These are phyloP conservation scores for Enteromius viviparus DNA, from an alignment of 2,797 vertebrate genomes.

Conservation along the genomic window DNA sequence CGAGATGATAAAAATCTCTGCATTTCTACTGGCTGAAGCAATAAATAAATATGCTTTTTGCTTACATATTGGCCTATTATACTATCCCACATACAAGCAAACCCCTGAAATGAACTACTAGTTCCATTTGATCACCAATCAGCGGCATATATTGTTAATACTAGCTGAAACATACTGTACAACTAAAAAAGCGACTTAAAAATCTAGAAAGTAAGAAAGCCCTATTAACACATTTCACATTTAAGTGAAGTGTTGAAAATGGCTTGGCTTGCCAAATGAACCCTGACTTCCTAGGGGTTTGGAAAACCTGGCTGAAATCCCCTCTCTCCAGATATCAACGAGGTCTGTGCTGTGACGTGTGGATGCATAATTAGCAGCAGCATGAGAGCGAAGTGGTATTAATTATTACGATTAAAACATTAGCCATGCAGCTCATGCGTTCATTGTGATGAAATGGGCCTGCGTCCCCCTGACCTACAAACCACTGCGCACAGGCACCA, in stretches of 20 bases:
- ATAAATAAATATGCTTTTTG: not conserved
- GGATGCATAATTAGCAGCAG: conserved; percentile 60
- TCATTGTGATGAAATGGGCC: conserved; percentile 51
- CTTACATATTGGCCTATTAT: not conserved
- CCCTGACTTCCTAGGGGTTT: conserved; percentile 52
- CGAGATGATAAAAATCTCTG: not conserved
- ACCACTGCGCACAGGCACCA: conserved; percentile 64
- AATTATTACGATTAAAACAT: conserved; percentile 67
- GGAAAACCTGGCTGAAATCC: conserved; percentile 50
- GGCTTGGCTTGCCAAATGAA: conserved; percentile 52
- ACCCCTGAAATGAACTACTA: not conserved
- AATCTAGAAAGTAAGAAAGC: conserved; percentile 16
- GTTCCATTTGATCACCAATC: not conserved
- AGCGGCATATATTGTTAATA: not conserved
- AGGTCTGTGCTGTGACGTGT: conserved; percentile 46
- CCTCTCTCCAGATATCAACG: conserved; percentile 17
- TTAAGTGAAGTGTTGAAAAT: conserved; percentile 26
- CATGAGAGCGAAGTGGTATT: conserved; percentile 60
- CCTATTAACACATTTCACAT: not conserved
- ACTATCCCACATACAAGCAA: not conserved
- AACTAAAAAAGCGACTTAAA: not conserved
- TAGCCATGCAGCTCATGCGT: conserved; percentile 60
- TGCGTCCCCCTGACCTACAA: conserved; percentile 64
- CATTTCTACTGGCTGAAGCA: not conserved
- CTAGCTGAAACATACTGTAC: not conserved